Evolutionary conservation across 2,113 vertebrate species (phyloP), one percentile per base, ranked within the genome.

Genomic region (Eublepharis macularius): DNA sequence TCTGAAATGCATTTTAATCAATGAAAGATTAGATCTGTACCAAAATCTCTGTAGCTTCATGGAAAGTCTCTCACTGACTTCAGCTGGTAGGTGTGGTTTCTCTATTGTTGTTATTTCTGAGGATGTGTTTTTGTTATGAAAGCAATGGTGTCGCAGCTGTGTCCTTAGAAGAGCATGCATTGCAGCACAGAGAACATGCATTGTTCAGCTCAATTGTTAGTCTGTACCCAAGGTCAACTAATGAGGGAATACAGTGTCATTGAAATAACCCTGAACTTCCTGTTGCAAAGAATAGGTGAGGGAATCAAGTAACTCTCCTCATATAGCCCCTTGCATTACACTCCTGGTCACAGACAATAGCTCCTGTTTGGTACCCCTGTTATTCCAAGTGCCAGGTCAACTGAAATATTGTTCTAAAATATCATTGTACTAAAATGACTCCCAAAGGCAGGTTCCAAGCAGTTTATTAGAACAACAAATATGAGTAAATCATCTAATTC

Each of bases 161-260:
- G 65, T 63, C 74, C 60, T 88, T 70, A 63, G 54, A 81, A 60
- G 78, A 49, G 26, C 19, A 8, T 45, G 34, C 24, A 60, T 41
- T 82, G 36, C 66, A 78, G 51, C 74, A 63, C 51, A 72, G 54
- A 75, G 19, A n/a, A 34, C 51, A 41, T 76, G 45, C 29, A 51
- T 65, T 82, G 51, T 85, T 72, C 54, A 88, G 19, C 34, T 78
- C 51, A 49, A 41, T 72, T 88, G 74, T 82, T 81, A 66, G 21
- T 57, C 51, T 88, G 8, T n/a, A n/a, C 51, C 77, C 51, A 77
- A 65, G 43, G 68, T 49, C 73, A 81, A 49, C 39, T 70, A 63
- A 72, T n/a, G 34, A n/a, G 29, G 66, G 65, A 81, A 47, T 41
- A 47, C 39, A 43, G 2, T 70, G 32, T 88, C 76, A 63, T 34